Base-by-base conservation (phyloP, 2,113 vertebrate species). In the Lasiurus borealis region DNA sequence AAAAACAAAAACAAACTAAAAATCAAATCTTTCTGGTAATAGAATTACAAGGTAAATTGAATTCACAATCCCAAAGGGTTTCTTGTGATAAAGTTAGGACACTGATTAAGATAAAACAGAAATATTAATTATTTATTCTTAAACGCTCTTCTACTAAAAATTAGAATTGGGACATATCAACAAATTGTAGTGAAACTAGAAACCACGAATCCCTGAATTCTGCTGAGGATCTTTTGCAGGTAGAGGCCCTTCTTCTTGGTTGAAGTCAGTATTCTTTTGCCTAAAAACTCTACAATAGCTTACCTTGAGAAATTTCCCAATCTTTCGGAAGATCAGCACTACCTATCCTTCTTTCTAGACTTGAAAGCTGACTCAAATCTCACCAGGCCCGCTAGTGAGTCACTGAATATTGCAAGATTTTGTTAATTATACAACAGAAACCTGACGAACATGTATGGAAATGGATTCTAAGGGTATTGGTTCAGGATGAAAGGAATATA, bases 31-130 rank as follows among this genome's bases (percentile, higher is more conserved):
- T 91, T 68, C 52, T 57, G 40, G 54, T 57, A 44, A 9, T 12
- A 86, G 21, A 93, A 95, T 95, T 91, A 54, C 21, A 83, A 88
- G 15, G 15, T 64, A 92, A 88, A 83, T 8, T 57, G 31, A 88
- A 82, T 80, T 82, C 11, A 83, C 18, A 80, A 52, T 5, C 29
- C 19, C 29, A 11, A 59, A 78, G 19, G 0, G 12, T 85, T 73
- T 93, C 19, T 90, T 50, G 91, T 14, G 15, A 44, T 95, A 82
- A 96, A 91, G 25, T 85, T 85, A 29, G 31, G 10, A 62, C 18
- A 52, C 16, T 80, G 27, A 48, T 29, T 92, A 25, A 68, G 48
- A 77, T 77, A 76, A 29, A 72, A 73, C 9, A 11, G 21, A 14
- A 83, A 27, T 62, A 62, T 27, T 27, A 25, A 62, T 62, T 62